phyloP scores from a whole-genome alignment of 2,113 vertebrate genomes.

The rat (Rattus norvegicus) region DNA sequence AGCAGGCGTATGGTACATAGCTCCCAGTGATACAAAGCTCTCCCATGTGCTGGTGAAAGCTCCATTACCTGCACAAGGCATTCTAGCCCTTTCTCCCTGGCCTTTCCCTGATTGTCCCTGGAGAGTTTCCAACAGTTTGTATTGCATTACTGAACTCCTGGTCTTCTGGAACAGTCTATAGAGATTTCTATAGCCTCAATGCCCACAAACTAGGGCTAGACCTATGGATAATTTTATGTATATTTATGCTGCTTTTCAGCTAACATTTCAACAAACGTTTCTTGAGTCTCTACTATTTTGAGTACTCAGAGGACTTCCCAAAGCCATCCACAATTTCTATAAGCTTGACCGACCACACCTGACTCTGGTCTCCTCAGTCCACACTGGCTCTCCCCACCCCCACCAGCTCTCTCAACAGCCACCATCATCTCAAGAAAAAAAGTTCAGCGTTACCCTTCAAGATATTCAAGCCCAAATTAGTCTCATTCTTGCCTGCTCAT shows the following conservation, averaged over 20 bases:
- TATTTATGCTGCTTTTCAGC: background rate
- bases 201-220: background rate
- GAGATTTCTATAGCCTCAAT: background rate
- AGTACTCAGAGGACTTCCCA: background rate
- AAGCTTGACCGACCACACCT: background rate
- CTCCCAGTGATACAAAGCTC: background rate
- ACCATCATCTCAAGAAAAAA: background rate
- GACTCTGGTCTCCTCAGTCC: background rate
- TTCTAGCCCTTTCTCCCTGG: background rate
- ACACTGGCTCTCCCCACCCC: background rate
- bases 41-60: background rate
- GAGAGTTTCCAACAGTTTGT: background rate
- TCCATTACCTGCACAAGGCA: background rate
- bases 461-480: background rate
- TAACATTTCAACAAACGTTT: background rate
- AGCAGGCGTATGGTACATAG: background rate
- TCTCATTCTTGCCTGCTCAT: background rate
- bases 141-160: background rate
- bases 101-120: background rate
- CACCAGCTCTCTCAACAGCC: background rate
- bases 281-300: background rate
- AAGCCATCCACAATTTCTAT: background rate
- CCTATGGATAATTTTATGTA: background rate
- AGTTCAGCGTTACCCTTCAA: background rate
- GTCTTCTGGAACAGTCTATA: background rate